A percentile compares a stretch with the other conserved stretches of the same genome.
phyloP scores from a whole-genome alignment of 2,113 vertebrate species.

The Tetraodon nigroviridis region DNA sequence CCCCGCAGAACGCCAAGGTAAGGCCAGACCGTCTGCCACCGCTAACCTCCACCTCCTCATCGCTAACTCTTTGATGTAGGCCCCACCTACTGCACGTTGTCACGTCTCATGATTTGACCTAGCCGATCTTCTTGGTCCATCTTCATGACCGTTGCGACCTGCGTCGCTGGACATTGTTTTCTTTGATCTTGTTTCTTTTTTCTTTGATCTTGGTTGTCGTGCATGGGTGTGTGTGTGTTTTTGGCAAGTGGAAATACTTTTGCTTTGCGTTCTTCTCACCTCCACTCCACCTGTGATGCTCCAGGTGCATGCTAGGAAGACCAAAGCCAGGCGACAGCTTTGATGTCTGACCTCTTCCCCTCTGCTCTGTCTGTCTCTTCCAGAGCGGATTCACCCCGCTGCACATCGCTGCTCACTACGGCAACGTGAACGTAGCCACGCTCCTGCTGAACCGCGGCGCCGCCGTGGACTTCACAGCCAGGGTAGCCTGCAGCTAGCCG shows the following conservation, averaged over 20 bases:
- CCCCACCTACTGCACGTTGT: conserved; percentile 66
- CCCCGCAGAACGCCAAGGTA: conserved; percentile 82
- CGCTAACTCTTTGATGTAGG: conserved; percentile 54
- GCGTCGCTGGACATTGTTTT: neutral
- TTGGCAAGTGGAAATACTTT: conserved; percentile 7
- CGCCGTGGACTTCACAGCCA: conserved; percentile 91
- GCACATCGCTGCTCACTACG: conserved; percentile 96
- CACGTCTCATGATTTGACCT: conserved; percentile 10
- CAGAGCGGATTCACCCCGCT: conserved; percentile 97
- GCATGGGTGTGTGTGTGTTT: conserved; percentile 37
- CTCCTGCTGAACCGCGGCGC: conserved; percentile 93
- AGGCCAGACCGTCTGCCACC: conserved; percentile 73
- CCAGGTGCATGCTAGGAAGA: conserved; percentile 67
- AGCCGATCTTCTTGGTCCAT: conserved; percentile 9
- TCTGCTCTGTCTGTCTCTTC: conserved; percentile 36
- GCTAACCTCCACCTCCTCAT: conserved; percentile 66
- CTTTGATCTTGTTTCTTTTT: neutral
- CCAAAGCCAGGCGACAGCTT: neutral
- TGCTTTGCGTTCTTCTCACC: neutral
- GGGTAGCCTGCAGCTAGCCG: conserved; percentile 61
- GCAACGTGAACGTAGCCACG: conserved; percentile 93
- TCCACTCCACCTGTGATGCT: conserved; percentile 46
- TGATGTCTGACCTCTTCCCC: conserved; percentile 2
- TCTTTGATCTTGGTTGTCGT: conserved; percentile 9
- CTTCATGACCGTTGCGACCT: conserved; percentile 3